Evolutionary conservation across 2,113 vertebrate species (phyloP).

Genomic region (Trematomus loennbergii): DNA sequence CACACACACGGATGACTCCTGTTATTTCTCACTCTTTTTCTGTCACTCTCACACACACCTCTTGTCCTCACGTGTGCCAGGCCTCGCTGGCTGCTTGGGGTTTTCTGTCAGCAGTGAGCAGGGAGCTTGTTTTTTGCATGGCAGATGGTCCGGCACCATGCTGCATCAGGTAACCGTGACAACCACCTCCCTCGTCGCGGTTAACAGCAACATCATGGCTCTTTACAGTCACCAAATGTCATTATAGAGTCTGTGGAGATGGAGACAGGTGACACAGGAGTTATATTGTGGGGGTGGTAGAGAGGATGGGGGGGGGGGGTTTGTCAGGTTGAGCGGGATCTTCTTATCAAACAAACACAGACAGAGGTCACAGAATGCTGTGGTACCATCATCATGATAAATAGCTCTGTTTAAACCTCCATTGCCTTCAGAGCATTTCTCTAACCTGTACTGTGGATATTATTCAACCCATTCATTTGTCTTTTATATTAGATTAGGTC

Average conservation of each 20-base stretch:
- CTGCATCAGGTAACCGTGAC: slow-evolving; percentile 90
- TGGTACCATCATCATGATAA: neutral
- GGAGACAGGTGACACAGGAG: slow-evolving; percentile 17
- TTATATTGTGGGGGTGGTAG: neutral
- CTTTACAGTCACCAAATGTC: slow-evolving; percentile 76
- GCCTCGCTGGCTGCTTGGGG: slow-evolving; percentile 68
- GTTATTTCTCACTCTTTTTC: slow-evolving; percentile 17
- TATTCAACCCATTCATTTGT: slow-evolving; percentile 1
- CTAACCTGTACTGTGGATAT: neutral
- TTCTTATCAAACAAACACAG: slow-evolving; percentile 32
- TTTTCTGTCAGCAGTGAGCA: slow-evolving; percentile 84
- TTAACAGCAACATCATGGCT: slow-evolving; percentile 72
- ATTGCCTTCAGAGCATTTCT: neutral
- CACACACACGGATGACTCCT: neutral
- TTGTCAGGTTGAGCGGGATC: slow-evolving; percentile 20
- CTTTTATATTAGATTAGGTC: neutral
- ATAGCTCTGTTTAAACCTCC: slow-evolving; percentile 10
- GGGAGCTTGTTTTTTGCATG: slow-evolving; percentile 82
- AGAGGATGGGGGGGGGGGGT: slow-evolving; percentile 16
- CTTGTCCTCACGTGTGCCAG: slow-evolving; percentile 61
- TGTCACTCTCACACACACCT: slow-evolving; percentile 47
- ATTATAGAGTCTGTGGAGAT: slow-evolving; percentile 63
- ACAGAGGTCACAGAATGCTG: slow-evolving; percentile 7
- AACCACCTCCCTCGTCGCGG: slow-evolving; percentile 77
- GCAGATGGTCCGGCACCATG: slow-evolving; percentile 91